Percentiles rank a stretch among this genome's conserved stretches.
These are phyloP conservation scores for Drosophila chauvacae DNA, from an alignment of 1,140 invertebrate species.

Conservation along the genomic window DNA sequence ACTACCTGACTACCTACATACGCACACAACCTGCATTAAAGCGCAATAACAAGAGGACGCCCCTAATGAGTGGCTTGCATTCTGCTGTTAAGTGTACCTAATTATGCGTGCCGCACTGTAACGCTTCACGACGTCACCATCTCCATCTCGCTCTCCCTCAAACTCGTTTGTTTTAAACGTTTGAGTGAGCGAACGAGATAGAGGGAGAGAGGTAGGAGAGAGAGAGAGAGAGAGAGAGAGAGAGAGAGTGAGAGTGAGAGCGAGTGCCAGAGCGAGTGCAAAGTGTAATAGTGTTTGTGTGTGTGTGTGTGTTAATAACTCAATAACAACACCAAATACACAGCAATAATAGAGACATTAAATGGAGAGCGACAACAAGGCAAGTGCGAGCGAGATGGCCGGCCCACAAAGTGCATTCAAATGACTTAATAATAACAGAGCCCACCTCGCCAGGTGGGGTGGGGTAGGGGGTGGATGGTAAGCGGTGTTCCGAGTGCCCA, in stretches of 20 bases:
- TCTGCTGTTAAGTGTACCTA: constrained; percentile 77
- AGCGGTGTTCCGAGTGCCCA: constrained; percentile 11
- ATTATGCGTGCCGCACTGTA: constrained; percentile 75
- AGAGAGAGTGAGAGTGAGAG: not conserved
- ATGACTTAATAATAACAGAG: constrained; percentile 82
- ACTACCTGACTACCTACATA: constrained; percentile 36
- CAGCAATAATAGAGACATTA: constrained; percentile 81
- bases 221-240: not conserved
- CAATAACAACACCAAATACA: constrained; percentile 79
- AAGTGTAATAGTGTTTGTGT: constrained; percentile 14
- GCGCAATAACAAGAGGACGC: constrained; percentile 64
- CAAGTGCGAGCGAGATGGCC: constrained; percentile 21
- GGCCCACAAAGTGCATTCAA: constrained; percentile 74
- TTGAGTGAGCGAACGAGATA: constrained; percentile 1
- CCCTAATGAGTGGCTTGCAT: constrained; percentile 72
- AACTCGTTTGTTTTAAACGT: constrained; percentile 72
- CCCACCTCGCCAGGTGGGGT: not conserved
- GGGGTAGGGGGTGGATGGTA: not conserved
- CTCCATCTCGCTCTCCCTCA: constrained; percentile 3
- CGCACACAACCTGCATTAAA: constrained; percentile 37
- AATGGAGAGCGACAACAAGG: constrained; percentile 64
- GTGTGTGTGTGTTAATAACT: constrained; percentile 73
- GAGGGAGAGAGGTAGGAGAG: not conserved
- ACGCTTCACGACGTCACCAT: constrained; percentile 29
- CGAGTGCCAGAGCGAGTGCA: not conserved